Base-by-base conservation (phyloP, 2,113 vertebrate species). In the Motacilla tschutschensis region DNA sequence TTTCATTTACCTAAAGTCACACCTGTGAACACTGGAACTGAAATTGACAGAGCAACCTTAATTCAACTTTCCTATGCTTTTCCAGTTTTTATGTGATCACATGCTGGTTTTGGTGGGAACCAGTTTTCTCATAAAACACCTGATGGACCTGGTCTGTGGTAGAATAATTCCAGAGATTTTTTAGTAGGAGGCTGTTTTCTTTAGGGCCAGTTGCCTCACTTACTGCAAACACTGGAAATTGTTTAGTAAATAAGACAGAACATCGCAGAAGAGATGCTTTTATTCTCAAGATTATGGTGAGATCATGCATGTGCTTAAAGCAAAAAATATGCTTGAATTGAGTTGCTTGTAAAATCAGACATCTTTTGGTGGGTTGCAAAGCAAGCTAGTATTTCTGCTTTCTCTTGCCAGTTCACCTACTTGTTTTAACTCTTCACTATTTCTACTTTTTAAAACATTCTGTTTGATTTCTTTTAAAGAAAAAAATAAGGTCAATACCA, bases 281-380 rank as follows among this genome's bases (percentile, higher is more conserved):
- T 91, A 73, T 47, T 91, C 81, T 83, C n/a, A 72, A 54, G 83
- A 87, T 83, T 85, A 83, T 1, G 3, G 62, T 54, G 65, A 76
- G 19, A 81, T 29, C 43, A 11, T 44, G 41, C 50, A 8, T 36
- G 50, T 78, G 24, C 65, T 89, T 87, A 53, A 54, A 94, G 76
- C 36, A 71, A 75, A 88, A 89, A 89, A 53, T n/a, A 28, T 53
- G 24, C 54, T 72, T 75, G 46, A 75, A 48, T 63, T 77, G 53
- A 80, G 41, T 87, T 91, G 50, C 70, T 83, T 92, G 47, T 84
- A 91, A 87, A 91, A 83, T 64, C 73, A 55, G 79, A 29, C 48
- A 43, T 80, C 29, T 80, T 75, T 77, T 83, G 69, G 31, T 67
- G 69, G 12, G 16, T 69, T 92, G 75, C 55, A 87, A 54, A 69